These are phyloP conservation scores for Cassiopea xamachana DNA, from an alignment of 30 jellyfish, hydroid and myxozoan species.

Conservation along the genomic window DNA sequence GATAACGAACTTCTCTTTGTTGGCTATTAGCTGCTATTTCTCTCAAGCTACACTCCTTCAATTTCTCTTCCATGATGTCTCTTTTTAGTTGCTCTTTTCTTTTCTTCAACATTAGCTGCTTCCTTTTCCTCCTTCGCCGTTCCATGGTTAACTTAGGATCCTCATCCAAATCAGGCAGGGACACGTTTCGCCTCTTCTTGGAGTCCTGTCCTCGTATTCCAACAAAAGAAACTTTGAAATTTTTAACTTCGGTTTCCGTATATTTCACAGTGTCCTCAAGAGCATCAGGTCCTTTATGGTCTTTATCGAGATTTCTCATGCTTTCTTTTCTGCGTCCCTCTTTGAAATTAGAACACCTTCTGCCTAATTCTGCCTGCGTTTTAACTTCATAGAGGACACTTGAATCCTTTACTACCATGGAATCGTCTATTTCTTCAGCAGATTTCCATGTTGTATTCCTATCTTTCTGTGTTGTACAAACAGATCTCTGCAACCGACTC, in stretches of 20 bases:
- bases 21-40: not conserved
- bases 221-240: not conserved
- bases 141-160: not conserved
- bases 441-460: not conserved
- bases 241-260: slow-evolving; percentile 1
- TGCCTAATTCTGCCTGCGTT: not conserved
- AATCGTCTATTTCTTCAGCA: not conserved
- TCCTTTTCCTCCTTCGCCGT: not conserved
- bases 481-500: not conserved
- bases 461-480: not conserved
- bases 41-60: not conserved
- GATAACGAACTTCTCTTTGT: too few species aligned
- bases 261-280: slow-evolving; percentile 1
- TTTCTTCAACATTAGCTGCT: not conserved
- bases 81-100: not conserved
- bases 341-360: not conserved
- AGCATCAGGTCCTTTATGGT: not conserved
- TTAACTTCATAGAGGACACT: not conserved
- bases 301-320: not conserved
- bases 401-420: not conserved
- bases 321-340: not conserved
- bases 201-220: slow-evolving; percentile 15
- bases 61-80: not conserved
- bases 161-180: not conserved
- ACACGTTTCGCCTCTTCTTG: not conserved